Base-by-base conservation (phyloP, 2,113 vertebrate species). In the Poecile atricapillus region DNA sequence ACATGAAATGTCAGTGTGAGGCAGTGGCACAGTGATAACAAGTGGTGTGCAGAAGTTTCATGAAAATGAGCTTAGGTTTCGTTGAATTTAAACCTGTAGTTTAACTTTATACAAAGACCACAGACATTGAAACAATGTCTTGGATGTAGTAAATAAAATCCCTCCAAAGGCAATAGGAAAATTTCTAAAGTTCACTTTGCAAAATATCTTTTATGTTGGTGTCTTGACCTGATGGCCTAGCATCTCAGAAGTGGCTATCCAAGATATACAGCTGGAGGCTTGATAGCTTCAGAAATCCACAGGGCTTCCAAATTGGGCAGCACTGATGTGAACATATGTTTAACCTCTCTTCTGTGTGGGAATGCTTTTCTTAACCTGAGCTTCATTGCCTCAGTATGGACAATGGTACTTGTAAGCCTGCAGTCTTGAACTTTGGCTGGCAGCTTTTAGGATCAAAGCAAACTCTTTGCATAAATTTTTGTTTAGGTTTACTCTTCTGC, bases 1-100 rank as follows among this genome's bases (percentile, higher is more conserved):
- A 97, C 90, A 93, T 90, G 74, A 96, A 95, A 92, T 95, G 86
- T 97, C 98, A 97, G 91, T 96, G 95, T 97, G 97, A 73, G 85
- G 70, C 94, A 95, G 88, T 89, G 89, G 62, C 75, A 94, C 73
- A 76, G 25, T 86, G 74, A 92, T 25, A 31, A 90, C 79, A 89
- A 83, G 75, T 35, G 37, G 65, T 43, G 47, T 90, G 68, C 63
- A 47, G 50, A 89, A 86, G n/a, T 63, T 92, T 94, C 63, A 79
- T 81, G 80, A 74, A 63, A 85, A 71, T 11, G 14, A 90, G 39
- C 20, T 70, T 68, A 74, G 44, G 44, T 87, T 97, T 95, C 60
- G 70, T 5, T 43, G 15, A 14, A 43, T 43, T 16, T 43, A 43
- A 43, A 93, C 83, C 68, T 86, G 76, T 47, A 37, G 0, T 93